phyloP scores from a whole-genome alignment of 2,888 invertebrate species.

The Neria commutata region DNA sequence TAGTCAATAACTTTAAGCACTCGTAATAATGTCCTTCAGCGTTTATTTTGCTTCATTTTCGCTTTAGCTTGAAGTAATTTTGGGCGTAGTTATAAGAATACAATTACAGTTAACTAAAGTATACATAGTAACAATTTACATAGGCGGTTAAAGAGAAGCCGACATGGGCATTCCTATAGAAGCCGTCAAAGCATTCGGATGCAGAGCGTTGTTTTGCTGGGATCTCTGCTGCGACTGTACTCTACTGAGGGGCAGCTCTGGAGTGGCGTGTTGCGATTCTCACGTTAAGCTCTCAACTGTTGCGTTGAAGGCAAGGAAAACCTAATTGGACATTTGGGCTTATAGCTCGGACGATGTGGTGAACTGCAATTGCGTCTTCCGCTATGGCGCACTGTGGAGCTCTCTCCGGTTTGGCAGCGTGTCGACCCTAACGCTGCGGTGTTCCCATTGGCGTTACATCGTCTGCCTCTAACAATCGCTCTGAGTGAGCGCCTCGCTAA shows the following conservation, averaged over 20 bases:
- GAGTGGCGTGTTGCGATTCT: too few relatives aligned
- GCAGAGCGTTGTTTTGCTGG: too few relatives aligned
- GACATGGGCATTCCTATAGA: neutral
- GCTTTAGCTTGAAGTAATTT: too few relatives aligned
- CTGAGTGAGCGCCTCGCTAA: constrained; percentile 63
- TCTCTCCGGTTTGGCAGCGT: neutral
- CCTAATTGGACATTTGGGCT: constrained; percentile 1
- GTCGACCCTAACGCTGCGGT: neutral
- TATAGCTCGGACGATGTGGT: neutral
- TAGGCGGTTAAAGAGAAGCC: neutral
- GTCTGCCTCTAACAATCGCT: constrained; percentile 58
- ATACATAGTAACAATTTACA: neutral
- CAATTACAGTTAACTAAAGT: too few relatives aligned
- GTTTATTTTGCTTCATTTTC: too few relatives aligned
- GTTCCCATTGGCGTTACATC: too few relatives aligned
- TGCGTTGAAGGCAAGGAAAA: constrained; percentile 31
- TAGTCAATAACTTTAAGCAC: constrained; percentile 11
- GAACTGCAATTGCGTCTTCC: too few relatives aligned
- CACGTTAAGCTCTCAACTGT: constrained; percentile 30
- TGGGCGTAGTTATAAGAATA: too few relatives aligned
- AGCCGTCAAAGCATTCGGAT: neutral
- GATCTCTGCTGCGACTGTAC: too few relatives aligned
- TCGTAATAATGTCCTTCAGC: constrained; percentile 2
- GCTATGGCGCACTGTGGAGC: constrained; percentile 15
- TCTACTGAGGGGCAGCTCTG: too few relatives aligned